A percentile compares a stretch with the other conserved stretches of the same genome.
Evolutionary conservation across 1,140 invertebrate genomes (phyloP).

Genomic region (Ceratitis capitata): DNA sequence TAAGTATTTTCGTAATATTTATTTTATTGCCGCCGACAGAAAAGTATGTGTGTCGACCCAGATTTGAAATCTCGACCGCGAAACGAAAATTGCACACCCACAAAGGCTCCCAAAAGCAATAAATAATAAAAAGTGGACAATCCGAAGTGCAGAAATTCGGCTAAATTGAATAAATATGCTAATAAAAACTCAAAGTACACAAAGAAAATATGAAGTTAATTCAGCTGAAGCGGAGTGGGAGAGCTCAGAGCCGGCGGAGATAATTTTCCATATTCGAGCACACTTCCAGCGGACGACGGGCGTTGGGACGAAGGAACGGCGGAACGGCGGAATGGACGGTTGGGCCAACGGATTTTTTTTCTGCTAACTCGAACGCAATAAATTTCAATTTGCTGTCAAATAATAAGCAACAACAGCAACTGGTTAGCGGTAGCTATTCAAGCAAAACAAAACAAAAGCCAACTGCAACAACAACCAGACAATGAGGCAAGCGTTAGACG

Average conservation of each 20-base stretch:
- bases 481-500: neutral
- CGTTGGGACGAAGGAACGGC: too few relatives aligned
- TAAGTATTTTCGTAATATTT: neutral
- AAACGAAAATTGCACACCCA: neutral
- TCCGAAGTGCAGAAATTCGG: neutral
- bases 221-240: neutral
- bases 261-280: constrained; percentile 38
- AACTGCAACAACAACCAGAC: neutral
- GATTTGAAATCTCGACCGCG: neutral
- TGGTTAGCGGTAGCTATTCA: too few relatives aligned
- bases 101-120: neutral
- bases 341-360: too few relatives aligned
- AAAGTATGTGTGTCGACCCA: neutral
- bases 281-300: constrained; percentile 1
- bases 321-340: too few relatives aligned
- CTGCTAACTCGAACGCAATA: constrained; percentile 29
- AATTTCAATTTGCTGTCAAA: constrained; percentile 38
- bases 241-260: neutral
- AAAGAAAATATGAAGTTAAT: neutral
- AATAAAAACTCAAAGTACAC: neutral
- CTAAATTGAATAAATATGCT: constrained; percentile 26
- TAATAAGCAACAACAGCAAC: constrained; percentile 27
- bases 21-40: neutral
- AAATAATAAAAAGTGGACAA: constrained; percentile 29
- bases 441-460: neutral